These are phyloP conservation scores for Mantis religiosa DNA, from an alignment of 2,888 invertebrate species.

Conservation along the genomic window DNA sequence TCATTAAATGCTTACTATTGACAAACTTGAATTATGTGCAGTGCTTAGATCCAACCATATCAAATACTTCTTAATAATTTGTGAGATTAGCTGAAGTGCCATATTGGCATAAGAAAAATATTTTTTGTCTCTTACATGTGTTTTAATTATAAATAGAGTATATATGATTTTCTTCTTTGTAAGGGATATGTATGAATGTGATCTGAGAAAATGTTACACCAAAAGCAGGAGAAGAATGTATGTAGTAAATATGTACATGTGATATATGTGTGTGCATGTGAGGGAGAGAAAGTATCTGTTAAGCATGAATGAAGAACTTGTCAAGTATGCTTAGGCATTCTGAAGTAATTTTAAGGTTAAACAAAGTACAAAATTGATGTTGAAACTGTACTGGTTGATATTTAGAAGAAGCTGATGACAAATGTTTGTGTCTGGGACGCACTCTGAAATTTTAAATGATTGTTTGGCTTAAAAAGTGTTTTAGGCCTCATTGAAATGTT, in stretches of 20 bases:
- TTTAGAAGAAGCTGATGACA: neutral
- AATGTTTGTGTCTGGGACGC: constrained; percentile 16
- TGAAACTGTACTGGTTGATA: constrained; percentile 24
- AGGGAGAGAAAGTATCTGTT: neutral
- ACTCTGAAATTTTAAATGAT: constrained; percentile 15
- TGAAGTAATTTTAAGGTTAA: constrained; percentile 22
- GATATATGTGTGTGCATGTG: neutral
- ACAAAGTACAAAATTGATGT: constrained; percentile 25
- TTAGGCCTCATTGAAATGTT: constrained; percentile 20
- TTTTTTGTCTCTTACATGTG: constrained; percentile 17
- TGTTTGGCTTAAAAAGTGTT: constrained; percentile 18
- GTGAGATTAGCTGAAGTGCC: constrained; percentile 10
- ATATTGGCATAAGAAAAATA: constrained; percentile 20
- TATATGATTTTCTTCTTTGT: neutral
- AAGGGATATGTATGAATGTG: neutral
- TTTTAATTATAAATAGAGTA: neutral
- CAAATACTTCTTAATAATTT: neutral
- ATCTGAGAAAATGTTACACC: neutral
- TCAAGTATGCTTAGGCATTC: neutral
- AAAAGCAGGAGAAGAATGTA: neutral
- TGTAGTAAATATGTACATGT: neutral
- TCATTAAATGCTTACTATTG: neutral
- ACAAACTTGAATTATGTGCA: neutral
- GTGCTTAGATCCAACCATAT: neutral
- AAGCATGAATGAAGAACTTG: neutral